Evolutionary conservation across 2,888 invertebrate genomes (phyloP), one percentile per base, ranked within the genome.

Genomic region (Drosophila falleni): DNA sequence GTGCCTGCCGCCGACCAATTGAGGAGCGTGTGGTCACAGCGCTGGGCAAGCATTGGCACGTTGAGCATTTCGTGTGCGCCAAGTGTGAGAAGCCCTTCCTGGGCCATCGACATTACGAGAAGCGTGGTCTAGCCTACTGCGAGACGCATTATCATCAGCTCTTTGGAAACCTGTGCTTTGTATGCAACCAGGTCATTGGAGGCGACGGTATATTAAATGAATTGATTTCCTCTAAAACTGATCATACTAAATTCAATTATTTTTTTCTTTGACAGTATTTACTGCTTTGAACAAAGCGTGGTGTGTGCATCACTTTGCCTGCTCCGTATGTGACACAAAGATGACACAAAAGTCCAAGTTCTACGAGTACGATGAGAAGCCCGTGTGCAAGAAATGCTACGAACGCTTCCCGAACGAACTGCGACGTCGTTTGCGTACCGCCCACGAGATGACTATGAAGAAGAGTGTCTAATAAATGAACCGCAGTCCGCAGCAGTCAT

Each of bases 51-150:
- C 97, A 98, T 91, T 99, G 98, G 98, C 99, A 99, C 93, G 98
- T 99, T 29, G 98, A 98, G 96, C 99, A 99, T 94, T 99, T 99
- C 93, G 99, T 99, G 1, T 99, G 99, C 93, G 99, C 99, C 78
- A 99, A 99, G 93, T 99, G 99, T 92, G 99, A 99, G 94, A 99
- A 99, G 93, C 99, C 99, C 0, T 99, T 99, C 94, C 95, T 99
- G 91, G 99, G 99, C 0, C 98, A 98, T 93, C 97, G 99, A 0
- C 99, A 99, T 93, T 99, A 99, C 92, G 99, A 99, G 93, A 98
- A 98, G 94, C 98, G 98, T 90, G 99, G 98, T 1, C 93, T 99
- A 81, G 99, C 99, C 0, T 99, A 99, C 93, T 99, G 99, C 93
- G 99, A 99, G 93, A 98, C 97, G 71, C 99, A 99, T 93, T 99